Conservation (phyloP, 2,113 vertebrate species). For the Circaetus cinerascens region DNA sequence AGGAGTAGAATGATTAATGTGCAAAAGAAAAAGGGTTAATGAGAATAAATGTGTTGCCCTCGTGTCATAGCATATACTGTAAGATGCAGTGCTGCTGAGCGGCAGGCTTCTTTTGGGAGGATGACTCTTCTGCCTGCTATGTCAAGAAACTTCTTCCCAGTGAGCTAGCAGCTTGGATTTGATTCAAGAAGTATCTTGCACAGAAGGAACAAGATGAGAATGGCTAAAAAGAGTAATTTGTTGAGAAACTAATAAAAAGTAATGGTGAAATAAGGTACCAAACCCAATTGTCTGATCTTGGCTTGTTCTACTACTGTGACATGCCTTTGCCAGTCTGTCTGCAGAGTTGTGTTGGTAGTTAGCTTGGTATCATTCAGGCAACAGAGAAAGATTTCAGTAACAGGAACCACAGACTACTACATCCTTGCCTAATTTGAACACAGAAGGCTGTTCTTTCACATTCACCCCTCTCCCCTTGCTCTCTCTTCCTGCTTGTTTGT, state of each 20-base stretch:
- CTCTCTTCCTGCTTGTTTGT: not conserved
- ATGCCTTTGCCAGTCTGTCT: not conserved
- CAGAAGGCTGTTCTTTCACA: not conserved
- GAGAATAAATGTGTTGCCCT: not conserved
- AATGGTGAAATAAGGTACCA: not conserved
- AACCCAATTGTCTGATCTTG: not conserved
- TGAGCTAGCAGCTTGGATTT: not conserved
- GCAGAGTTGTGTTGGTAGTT: not conserved
- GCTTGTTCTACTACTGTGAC: not conserved
- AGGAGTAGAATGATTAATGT: not conserved
- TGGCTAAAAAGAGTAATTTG: not conserved
- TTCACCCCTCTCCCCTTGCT: not conserved
- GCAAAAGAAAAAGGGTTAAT: not conserved
- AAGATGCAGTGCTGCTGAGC: not conserved
- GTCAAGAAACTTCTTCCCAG: not conserved
- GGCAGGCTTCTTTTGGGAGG: not conserved
- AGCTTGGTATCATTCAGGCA: not conserved
- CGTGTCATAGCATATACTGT: not conserved
- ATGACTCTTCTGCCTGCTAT: not conserved
- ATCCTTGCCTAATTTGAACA: not conserved
- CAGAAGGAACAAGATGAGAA: not conserved
- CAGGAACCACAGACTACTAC: not conserved
- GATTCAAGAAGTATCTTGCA: not conserved
- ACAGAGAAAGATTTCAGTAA: not conserved
- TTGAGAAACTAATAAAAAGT: not conserved